A percentile compares a stretch with the other conserved stretches of the same genome.
Conservation (phyloP, 2,113 vertebrate species). For the Notiomystis cincta region DNA sequence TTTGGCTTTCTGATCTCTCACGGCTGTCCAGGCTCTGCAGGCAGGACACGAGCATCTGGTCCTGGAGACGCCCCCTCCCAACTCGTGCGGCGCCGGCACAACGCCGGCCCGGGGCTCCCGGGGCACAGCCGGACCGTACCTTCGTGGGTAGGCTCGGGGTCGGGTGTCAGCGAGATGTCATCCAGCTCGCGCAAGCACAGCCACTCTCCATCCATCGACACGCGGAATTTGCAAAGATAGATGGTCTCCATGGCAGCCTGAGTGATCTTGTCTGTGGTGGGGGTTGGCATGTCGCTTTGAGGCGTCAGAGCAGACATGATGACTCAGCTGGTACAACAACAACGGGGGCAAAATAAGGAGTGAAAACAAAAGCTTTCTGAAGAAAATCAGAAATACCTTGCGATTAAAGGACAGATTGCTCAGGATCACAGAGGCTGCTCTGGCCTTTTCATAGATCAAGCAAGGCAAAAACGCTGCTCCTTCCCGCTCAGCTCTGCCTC, state of each 20-base stretch:
- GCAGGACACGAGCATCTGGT: neutral
- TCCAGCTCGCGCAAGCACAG: conserved; percentile 97
- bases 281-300: conserved; percentile 96
- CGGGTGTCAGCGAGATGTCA: conserved; percentile 98
- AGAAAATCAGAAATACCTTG: conserved; percentile 34
- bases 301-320: conserved; percentile 99
- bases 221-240: conserved; percentile 99
- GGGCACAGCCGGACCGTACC: conserved; percentile 75
- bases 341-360: conserved; percentile 51
- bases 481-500: conserved; percentile 37
- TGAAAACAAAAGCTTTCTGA: conserved; percentile 42
- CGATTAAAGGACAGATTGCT: conserved; percentile 33
- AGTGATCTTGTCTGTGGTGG: conserved; percentile 99
- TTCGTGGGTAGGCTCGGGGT: conserved; percentile 97
- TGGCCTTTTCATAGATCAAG: conserved; percentile 34
- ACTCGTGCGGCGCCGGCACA: neutral
- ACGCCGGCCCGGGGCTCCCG: neutral
- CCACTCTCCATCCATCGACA: conserved; percentile 99
- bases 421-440: conserved; percentile 9
- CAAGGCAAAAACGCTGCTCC: conserved; percentile 50
- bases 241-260: conserved; percentile 99
- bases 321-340: conserved; percentile 90
- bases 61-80: neutral
- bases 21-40: neutral
- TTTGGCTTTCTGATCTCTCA: accelerated